phyloP scores from a whole-genome alignment of 2,113 vertebrate genomes.

The Conger conger region DNA sequence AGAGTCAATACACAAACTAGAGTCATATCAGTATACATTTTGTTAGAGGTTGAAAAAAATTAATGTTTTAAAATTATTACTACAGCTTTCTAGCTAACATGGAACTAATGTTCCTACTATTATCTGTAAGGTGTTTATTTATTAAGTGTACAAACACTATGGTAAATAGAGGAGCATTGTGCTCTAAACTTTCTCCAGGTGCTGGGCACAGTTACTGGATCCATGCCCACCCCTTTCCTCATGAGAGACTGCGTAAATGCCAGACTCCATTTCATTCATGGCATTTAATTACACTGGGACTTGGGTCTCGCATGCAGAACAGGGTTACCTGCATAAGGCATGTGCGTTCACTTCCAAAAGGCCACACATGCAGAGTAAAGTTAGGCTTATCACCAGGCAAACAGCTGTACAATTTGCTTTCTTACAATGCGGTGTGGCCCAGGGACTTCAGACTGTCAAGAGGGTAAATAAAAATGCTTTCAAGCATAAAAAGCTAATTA shows the following conservation, averaged over 20 bases:
- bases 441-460: neutral
- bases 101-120: neutral
- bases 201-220: neutral
- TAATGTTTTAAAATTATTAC: neutral
- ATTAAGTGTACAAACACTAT: neutral
- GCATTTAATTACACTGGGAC: neutral
- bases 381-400: neutral
- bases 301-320: neutral
- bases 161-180: no score
- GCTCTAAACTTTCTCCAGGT: neutral
- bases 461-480: slow-evolving; percentile 7
- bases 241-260: neutral
- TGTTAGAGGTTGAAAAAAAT: neutral
- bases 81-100: neutral
- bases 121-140: neutral
- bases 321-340: neutral
- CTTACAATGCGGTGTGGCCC: neutral
- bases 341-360: neutral
- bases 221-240: neutral
- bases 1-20: neutral
- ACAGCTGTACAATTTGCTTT: neutral
- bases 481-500: slow-evolving; percentile 9
- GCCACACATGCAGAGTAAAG: neutral
- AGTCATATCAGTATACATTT: neutral
- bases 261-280: neutral